Evolutionary conservation across 2,888 invertebrate species (phyloP).

Genomic region (Torymus texanus): DNA sequence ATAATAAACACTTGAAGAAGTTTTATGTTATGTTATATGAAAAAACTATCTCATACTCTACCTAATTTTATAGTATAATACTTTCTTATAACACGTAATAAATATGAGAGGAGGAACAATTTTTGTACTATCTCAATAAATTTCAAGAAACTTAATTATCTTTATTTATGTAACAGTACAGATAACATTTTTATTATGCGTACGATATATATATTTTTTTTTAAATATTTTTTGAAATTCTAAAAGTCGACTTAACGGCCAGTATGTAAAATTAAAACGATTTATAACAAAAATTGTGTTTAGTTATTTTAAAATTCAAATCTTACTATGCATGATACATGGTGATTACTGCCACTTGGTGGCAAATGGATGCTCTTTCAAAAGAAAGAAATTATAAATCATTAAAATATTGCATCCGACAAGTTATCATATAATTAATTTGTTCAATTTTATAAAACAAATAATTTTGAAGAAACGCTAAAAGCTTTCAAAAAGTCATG

Average conservation of each 20-base stretch:
- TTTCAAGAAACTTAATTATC: constrained; percentile 13
- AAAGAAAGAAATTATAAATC: constrained; percentile 54
- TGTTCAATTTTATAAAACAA: constrained; percentile 28
- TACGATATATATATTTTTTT: constrained; percentile 2
- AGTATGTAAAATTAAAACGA: constrained; percentile 32
- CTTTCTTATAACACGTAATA: not conserved
- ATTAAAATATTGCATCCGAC: constrained; percentile 34
- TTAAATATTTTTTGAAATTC: not conserved
- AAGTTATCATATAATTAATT: constrained; percentile 37
- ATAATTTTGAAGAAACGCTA: constrained; percentile 4
- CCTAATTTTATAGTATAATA: constrained; percentile 1
- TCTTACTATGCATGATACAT: constrained; percentile 9
- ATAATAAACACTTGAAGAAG: constrained; percentile 2
- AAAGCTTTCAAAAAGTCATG: not conserved
- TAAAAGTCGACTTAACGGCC: not conserved
- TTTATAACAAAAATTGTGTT: not conserved
- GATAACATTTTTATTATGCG: not conserved
- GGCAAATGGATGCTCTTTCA: constrained; percentile 54
- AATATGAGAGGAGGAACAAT: constrained; percentile 5
- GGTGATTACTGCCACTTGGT: constrained; percentile 53
- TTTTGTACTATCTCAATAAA: not conserved
- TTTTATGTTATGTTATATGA: not conserved
- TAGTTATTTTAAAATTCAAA: constrained; percentile 1
- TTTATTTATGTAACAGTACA: constrained; percentile 38
- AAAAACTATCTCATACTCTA: constrained; percentile 4